Conservation (phyloP, 2,888 invertebrate species). For the Drosophila siamana region DNA sequence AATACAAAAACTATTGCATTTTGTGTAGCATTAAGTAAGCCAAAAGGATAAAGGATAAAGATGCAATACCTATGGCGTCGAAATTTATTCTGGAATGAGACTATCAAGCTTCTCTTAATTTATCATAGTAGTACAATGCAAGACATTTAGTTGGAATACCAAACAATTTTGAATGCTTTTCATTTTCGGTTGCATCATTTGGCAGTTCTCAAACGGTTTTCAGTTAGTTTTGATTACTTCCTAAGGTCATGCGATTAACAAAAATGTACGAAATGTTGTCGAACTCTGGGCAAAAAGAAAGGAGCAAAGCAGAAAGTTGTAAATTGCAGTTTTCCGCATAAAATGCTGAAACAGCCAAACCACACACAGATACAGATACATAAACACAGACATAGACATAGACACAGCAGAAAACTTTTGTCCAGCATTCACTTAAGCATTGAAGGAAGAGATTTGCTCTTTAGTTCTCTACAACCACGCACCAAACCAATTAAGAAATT, state of each 20-base stretch:
- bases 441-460: constrained; percentile 34
- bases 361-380: constrained; percentile 17
- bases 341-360: constrained; percentile 44
- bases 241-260: constrained; percentile 7
- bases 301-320: constrained; percentile 36
- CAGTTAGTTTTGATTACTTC: constrained; percentile 7
- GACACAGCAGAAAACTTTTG: constrained; percentile 27
- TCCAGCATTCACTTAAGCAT: constrained; percentile 14
- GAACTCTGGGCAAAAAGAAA: neutral
- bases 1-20: constrained; percentile 42
- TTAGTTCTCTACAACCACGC: constrained; percentile 47
- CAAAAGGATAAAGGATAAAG: neutral
- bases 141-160: neutral
- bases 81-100: neutral
- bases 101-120: neutral
- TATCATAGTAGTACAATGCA: neutral
- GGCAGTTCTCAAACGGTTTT: neutral
- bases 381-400: constrained; percentile 21
- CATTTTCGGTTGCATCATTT: neutral
- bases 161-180: neutral
- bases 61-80: neutral
- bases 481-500: constrained; percentile 82
- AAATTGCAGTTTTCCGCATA: constrained; percentile 63
- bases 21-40: constrained; percentile 40
- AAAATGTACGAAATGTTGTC: neutral